Conservation (phyloP, 2,797 vertebrate genomes). For the Dipus sagitta region DNA sequence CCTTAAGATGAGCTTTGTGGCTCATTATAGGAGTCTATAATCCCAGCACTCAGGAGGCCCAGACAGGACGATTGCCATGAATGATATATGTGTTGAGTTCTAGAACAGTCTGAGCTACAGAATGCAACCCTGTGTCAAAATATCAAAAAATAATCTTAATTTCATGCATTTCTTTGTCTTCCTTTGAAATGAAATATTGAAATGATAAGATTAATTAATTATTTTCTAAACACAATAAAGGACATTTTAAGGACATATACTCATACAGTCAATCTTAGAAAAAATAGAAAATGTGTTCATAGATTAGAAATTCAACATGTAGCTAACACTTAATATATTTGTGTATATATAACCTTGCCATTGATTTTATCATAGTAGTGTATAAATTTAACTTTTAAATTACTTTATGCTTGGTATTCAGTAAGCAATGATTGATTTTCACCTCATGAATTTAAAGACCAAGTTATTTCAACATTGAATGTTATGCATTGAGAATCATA, state of each 20-base stretch:
- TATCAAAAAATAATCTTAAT: not conserved
- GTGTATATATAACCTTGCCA: not conserved
- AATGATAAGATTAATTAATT: not conserved
- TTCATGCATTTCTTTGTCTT: constrained; percentile 2
- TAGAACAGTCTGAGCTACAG: too few relatives aligned
- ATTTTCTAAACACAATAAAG: not conserved
- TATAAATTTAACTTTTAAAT: constrained; percentile 4
- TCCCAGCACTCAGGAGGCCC: too few relatives aligned
- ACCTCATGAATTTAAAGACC: not conserved
- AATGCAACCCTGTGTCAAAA: too few relatives aligned
- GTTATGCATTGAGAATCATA: not conserved
- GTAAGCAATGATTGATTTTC: not conserved
- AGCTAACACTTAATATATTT: not conserved
- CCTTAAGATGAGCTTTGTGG: too few relatives aligned
- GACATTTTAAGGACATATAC: not conserved
- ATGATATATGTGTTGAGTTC: too few relatives aligned
- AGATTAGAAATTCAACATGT: constrained; percentile 11
- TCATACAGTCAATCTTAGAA: not conserved
- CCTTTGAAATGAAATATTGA: constrained; percentile 10
- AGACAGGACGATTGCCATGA: too few relatives aligned
- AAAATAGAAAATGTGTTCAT: not conserved
- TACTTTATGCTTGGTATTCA: not conserved
- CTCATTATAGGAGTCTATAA: too few relatives aligned
- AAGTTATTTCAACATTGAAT: not conserved
- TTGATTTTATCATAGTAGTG: not conserved